A percentile compares a stretch with the other conserved stretches of the same genome.
Evolutionary conservation across 2,113 vertebrate genomes (phyloP).

Genomic region (Pollachius pollachius): DNA sequence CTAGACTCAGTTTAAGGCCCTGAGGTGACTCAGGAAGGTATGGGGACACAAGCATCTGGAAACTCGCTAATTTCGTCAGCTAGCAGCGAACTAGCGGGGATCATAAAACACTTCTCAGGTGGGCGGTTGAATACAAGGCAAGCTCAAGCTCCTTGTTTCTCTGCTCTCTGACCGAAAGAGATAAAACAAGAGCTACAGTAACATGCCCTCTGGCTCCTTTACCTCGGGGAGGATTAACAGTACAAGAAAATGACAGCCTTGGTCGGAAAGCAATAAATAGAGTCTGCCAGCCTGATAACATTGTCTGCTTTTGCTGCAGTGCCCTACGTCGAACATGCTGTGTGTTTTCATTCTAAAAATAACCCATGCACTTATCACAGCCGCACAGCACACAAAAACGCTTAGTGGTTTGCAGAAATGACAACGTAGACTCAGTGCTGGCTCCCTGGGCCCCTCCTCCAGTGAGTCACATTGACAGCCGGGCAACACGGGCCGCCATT

Average conservation of each 20-base stretch:
- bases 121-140: conserved; percentile 35
- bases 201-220: conserved; percentile 10
- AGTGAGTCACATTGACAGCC: conserved; percentile 30
- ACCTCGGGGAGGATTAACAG: neutral
- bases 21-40: conserved; percentile 47
- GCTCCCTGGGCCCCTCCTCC: neutral
- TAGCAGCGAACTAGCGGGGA: conserved; percentile 16
- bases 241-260: conserved; percentile 32
- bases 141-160: conserved; percentile 21
- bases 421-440: conserved; percentile 12
- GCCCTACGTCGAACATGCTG: too few species aligned
- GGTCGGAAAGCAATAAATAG: conserved; percentile 23
- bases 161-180: neutral
- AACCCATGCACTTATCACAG: too few species aligned
- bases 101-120: conserved; percentile 45
- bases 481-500: conserved; percentile 32
- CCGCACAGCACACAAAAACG: conserved; percentile 1
- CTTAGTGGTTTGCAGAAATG: conserved; percentile 22
- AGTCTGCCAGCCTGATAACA: conserved; percentile 23
- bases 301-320: conserved; percentile 7
- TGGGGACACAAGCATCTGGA: conserved; percentile 43
- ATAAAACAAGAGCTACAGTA: neutral
- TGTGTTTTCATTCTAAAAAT: too few species aligned
- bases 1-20: conserved; percentile 46
- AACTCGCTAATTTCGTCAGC: conserved; percentile 35